phyloP scores from a whole-genome alignment of 37 sponge, comb jelly and placozoan genomes.

The Aphrocallistes beatrix region DNA sequence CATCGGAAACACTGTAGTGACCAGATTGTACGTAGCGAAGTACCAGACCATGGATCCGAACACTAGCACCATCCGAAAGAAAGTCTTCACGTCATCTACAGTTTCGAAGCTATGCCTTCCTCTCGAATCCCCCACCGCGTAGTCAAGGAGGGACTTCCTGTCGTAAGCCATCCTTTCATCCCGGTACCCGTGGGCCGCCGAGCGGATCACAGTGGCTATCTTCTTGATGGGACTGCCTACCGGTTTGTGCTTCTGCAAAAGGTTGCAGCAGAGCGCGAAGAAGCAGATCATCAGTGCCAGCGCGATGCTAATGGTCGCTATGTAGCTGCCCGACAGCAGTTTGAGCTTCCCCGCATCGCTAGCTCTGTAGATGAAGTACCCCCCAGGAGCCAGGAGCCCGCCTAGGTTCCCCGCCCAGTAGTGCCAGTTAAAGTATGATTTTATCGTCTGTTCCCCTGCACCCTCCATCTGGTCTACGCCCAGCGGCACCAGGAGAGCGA shows the following conservation, averaged over 20 bases:
- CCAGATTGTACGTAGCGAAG: background rate
- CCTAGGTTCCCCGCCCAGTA: constrained; percentile 46
- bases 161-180: background rate
- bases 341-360: background rate
- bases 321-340: background rate
- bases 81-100: background rate
- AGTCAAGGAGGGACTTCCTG: background rate
- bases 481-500: constrained; percentile 29
- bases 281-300: background rate
- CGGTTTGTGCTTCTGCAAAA: background rate
- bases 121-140: background rate
- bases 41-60: background rate
- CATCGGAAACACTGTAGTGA: background rate
- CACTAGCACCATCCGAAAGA: background rate
- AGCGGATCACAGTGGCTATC: background rate
- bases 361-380: background rate
- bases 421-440: constrained; percentile 45
- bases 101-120: background rate
- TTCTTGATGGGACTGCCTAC: background rate
- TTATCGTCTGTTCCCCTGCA: constrained; percentile 23
- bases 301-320: background rate
- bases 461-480: constrained; percentile 32
- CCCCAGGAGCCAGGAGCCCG: background rate
- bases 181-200: background rate
- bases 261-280: background rate